phyloP scores from a whole-genome alignment of 2,797 vertebrate species.

The Distichodus sexfasciatus region DNA sequence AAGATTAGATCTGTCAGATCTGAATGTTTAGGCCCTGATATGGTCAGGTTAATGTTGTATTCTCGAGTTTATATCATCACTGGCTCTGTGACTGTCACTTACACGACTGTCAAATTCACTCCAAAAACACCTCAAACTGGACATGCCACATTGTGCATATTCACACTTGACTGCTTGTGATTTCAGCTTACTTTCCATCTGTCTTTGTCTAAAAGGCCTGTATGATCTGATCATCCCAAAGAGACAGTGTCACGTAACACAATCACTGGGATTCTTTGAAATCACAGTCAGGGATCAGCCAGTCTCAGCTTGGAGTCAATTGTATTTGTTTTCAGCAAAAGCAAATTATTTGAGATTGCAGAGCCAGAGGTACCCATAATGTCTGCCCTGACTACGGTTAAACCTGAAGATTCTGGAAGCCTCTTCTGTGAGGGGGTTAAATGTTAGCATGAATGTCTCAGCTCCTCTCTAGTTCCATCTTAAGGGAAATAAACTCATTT shows the following conservation, averaged over 20 bases:
- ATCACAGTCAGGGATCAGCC: background rate
- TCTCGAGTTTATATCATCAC: conserved; percentile 41
- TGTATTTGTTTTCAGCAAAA: no score
- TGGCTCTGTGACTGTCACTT: conserved; percentile 53
- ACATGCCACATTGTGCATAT: conserved; percentile 21
- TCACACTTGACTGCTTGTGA: conserved; percentile 39
- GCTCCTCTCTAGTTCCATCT: conserved; percentile 48
- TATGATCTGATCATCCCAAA: background rate
- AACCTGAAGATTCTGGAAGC: background rate
- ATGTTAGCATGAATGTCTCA: conserved; percentile 38
- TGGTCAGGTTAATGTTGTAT: conserved; percentile 46
- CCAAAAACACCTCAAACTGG: conserved; percentile 51
- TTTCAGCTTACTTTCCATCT: conserved; percentile 28
- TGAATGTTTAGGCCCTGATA: conserved; percentile 35
- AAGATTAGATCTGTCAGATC: conserved; percentile 29
- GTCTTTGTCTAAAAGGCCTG: conserved; percentile 32
- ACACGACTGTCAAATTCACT: conserved; percentile 55
- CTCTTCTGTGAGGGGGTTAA: conserved; percentile 28
- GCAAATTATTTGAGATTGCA: no score
- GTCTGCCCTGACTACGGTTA: no score
- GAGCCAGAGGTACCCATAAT: no score
- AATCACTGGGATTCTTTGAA: background rate
- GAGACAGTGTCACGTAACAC: background rate
- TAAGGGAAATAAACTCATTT: conserved; percentile 65
- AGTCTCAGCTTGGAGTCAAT: background rate